Percentiles rank a stretch among this genome's conserved stretches.
These are phyloP conservation scores for Ptyas mucosa DNA, from an alignment of 2,113 vertebrate species.

Conservation along the genomic window DNA sequence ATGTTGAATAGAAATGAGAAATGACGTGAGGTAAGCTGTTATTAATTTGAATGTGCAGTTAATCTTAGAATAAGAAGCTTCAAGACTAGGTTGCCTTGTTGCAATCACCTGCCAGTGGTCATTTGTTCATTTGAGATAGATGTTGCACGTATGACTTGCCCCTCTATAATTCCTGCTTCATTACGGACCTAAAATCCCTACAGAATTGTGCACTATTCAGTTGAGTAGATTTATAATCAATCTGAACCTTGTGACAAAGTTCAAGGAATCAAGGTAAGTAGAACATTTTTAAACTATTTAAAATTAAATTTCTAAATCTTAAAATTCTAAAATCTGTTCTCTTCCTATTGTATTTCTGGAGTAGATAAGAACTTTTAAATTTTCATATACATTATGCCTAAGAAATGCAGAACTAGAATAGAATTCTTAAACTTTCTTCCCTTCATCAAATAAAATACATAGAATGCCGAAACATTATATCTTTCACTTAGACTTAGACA, in stretches of 20 bases:
- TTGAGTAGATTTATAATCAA: neutral
- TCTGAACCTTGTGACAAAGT: neutral
- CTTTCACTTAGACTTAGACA: neutral
- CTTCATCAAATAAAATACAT: neutral
- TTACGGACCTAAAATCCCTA: neutral
- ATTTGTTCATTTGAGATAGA: neutral
- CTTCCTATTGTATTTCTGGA: neutral
- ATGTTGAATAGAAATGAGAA: neutral
- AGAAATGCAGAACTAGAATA: neutral
- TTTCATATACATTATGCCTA: neutral
- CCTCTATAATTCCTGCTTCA: neutral
- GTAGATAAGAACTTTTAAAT: neutral
- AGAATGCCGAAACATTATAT: neutral
- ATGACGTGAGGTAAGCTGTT: neutral
- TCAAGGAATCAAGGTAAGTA: neutral
- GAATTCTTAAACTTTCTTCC: neutral
- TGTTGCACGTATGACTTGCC: neutral
- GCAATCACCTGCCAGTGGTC: neutral
- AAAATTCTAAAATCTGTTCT: neutral
- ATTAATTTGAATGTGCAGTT: neutral
- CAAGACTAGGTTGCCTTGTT: neutral
- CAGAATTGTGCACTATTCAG: neutral
- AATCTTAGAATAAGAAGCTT: neutral
- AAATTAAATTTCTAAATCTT: neutral
- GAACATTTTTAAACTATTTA: neutral